Evolutionary conservation across 2,888 invertebrate species (phyloP).

Genomic region (Phaonia tiefii): DNA sequence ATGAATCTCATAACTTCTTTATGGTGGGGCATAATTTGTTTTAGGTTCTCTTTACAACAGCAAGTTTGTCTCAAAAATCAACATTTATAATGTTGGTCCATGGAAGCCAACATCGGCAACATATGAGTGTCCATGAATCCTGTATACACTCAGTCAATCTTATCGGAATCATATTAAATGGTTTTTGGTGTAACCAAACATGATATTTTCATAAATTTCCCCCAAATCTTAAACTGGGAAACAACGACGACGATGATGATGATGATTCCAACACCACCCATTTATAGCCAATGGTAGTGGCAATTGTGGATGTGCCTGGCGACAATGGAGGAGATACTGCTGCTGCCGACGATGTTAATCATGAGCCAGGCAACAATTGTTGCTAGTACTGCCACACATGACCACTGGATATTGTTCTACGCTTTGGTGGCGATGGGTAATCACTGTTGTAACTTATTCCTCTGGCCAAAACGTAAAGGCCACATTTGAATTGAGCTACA

Average conservation of each 20-base stretch:
- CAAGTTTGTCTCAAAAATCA: constrained; percentile 32
- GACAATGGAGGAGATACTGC: not conserved
- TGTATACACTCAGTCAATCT: constrained; percentile 57
- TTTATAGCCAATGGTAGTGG: constrained; percentile 60
- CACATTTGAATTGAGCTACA: constrained; percentile 54
- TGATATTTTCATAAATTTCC: constrained; percentile 69
- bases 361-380: constrained; percentile 28
- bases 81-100: constrained; percentile 32
- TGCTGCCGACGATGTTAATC: constrained; percentile 28
- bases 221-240: constrained; percentile 47
- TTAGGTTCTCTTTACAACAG: constrained; percentile 24
- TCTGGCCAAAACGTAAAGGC: constrained; percentile 16
- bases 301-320: not conserved
- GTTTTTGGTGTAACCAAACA: constrained; percentile 65
- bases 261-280: constrained; percentile 45
- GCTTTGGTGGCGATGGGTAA: constrained; percentile 54
- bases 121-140: constrained; percentile 11
- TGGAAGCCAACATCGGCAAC: constrained; percentile 35
- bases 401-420: not conserved
- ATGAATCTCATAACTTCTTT: constrained; percentile 61
- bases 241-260: not conserved
- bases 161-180: constrained; percentile 67
- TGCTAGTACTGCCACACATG: constrained; percentile 9
- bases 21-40: not conserved
- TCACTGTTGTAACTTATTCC: constrained; percentile 52